Percentiles rank a stretch among this genome's conserved stretches.
phyloP scores from a whole-genome alignment of 2,888 invertebrate genomes.

The Muschampia plurimacula region DNA sequence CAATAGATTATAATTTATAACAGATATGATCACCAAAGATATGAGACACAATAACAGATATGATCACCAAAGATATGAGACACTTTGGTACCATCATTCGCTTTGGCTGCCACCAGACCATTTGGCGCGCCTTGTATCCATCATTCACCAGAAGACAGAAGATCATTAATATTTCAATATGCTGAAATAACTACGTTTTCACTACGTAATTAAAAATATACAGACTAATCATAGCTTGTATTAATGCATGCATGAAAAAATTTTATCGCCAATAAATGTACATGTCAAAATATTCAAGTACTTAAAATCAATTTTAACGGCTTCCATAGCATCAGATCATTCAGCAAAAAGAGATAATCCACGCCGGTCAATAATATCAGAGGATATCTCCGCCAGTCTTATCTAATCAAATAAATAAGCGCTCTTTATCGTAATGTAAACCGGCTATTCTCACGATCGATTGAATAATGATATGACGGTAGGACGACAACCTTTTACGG shows the following conservation, averaged over 20 bases:
- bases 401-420: conserved; percentile 28
- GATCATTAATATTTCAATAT: conserved; percentile 3
- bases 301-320: conserved; percentile 4
- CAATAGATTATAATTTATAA: conserved; percentile 18
- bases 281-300: not conserved
- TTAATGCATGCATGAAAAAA: not conserved
- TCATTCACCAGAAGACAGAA: not conserved
- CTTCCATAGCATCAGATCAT: conserved; percentile 7
- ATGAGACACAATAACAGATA: not conserved
- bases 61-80: not conserved
- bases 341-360: conserved; percentile 19
- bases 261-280: conserved; percentile 16
- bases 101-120: too few species aligned
- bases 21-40: not conserved
- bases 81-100: too few species aligned
- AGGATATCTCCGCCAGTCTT: conserved; percentile 8
- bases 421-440: conserved; percentile 14
- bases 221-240: conserved; percentile 9
- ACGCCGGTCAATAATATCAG: conserved; percentile 20
- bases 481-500: conserved; percentile 6
- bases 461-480: conserved; percentile 5
- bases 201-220: conserved; percentile 11
- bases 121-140: too few species aligned
- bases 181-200: conserved; percentile 25
- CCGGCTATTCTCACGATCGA: conserved; percentile 31